Evolutionary conservation across 2,113 vertebrate species (phyloP).

Genomic region (Lonchura striata): DNA sequence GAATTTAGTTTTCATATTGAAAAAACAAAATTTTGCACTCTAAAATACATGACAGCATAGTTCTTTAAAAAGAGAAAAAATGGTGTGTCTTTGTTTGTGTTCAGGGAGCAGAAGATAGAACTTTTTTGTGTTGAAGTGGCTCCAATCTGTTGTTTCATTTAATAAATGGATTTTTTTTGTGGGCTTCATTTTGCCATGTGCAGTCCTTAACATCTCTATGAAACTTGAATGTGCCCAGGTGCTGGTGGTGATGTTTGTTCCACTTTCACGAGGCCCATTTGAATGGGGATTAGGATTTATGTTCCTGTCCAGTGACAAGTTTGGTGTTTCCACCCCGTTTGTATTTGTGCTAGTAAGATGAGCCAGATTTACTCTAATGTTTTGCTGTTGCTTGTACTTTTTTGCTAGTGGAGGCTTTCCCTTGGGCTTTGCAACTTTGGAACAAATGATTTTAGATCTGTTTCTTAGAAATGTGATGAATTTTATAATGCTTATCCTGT

Average conservation of each 20-base stretch:
- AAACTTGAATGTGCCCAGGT: background rate
- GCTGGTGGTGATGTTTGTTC: background rate
- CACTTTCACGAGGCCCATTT: background rate
- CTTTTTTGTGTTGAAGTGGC: background rate
- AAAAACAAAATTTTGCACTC: background rate
- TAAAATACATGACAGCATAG: background rate
- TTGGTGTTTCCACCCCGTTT: background rate
- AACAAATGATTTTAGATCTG: background rate
- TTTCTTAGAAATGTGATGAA: background rate
- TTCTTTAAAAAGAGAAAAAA: background rate
- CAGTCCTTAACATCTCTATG: background rate
- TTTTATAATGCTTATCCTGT: background rate
- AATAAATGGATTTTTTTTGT: background rate
- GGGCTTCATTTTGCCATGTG: background rate
- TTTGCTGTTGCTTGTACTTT: background rate
- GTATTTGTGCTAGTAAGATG: background rate
- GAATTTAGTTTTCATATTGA: background rate
- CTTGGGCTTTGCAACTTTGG: background rate
- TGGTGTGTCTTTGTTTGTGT: background rate
- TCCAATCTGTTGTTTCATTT: background rate
- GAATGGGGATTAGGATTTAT: background rate
- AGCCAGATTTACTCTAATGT: background rate
- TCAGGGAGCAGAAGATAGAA: background rate
- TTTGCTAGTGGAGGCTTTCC: background rate
- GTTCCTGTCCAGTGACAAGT: background rate